Base-by-base conservation (phyloP, 2,113 vertebrate genomes). In the Ellobius talpinus region DNA sequence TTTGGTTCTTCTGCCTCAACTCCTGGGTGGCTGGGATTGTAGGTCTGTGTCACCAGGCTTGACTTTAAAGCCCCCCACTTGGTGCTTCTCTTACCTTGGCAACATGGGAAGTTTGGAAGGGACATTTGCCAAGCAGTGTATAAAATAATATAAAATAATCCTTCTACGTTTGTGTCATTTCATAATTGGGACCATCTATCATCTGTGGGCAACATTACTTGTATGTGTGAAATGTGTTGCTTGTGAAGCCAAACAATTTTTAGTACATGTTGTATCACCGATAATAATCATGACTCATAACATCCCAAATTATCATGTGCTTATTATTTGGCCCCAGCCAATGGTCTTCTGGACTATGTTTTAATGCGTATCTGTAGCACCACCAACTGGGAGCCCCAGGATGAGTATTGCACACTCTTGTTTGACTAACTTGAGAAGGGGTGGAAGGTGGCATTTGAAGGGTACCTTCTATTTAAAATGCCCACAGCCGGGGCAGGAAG, bases 231-330 rank as follows among this genome's bases (percentile, higher is more conserved):
- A 86, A 89, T 47, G n/a, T 23, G 58, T 33, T 96, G 24, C 42
- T 89, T 96, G 31, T 33, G 90, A 85, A 91, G 45, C 74, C 86
- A 96, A 84, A 82, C 76, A 50, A 78, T 39, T 91, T 79, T 86
- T 89, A 85, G 47, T 72, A 45, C 9, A 9, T 70, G 29, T 39
- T 97, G 88, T 91, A 73, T n/a, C 39, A 78, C n/a, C 42, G 29
- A 52, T 52, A 12, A 29, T 52, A 82, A 36, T 47, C 17, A 63
- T 39, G 42, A 10, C 47, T 39, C 14, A 42, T 82, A 55, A 70
- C 87, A 66, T 29, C 29, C 8, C 26, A 91, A 58, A 11, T 33
- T 33, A 42, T 13, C n/a, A 82, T 47, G 33, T 85, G 3, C 65
- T 79, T 63, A 82, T 92, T 72, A 19, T 89, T 96, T 66, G 45